Conservation (phyloP, 2,797 vertebrate species). For the Cottoperca gobio region DNA sequence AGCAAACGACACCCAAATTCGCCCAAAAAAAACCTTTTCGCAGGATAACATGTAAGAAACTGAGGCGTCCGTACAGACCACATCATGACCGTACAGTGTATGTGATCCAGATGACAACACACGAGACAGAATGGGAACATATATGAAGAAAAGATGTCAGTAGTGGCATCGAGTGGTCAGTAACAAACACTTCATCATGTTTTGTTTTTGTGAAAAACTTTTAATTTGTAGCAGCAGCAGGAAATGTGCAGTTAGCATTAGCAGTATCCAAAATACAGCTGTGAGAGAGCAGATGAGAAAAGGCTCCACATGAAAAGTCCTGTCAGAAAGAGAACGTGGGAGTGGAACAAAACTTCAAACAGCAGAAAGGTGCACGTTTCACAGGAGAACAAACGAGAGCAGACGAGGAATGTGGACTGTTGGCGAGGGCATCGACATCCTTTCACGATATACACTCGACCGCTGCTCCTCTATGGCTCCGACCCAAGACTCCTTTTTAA, state of each 20-base stretch:
- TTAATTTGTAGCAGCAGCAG: neutral
- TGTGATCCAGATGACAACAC: neutral
- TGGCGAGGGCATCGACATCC: neutral
- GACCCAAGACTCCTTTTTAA: neutral
- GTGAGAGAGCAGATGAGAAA: neutral
- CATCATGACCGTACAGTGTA: no score
- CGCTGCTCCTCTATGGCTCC: neutral
- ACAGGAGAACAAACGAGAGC: neutral
- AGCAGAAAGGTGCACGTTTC: neutral
- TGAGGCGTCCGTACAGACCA: no score
- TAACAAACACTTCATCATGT: neutral
- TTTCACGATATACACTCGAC: neutral
- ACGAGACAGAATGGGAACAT: neutral
- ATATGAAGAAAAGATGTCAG: neutral
- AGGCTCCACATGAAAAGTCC: neutral
- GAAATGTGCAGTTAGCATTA: neutral
- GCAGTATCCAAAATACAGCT: neutral
- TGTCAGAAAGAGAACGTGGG: constrained; percentile 10
- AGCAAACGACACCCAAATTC: neutral
- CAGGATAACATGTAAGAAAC: neutral
- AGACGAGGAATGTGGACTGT: neutral
- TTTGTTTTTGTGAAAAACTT: neutral
- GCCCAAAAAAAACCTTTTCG: neutral
- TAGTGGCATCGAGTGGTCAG: neutral
- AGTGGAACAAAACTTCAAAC: constrained; percentile 4